A percentile compares a stretch with the other conserved stretches of the same genome.
Conservation (phyloP, 2,888 invertebrate genomes). For the Aquatica leii region DNA sequence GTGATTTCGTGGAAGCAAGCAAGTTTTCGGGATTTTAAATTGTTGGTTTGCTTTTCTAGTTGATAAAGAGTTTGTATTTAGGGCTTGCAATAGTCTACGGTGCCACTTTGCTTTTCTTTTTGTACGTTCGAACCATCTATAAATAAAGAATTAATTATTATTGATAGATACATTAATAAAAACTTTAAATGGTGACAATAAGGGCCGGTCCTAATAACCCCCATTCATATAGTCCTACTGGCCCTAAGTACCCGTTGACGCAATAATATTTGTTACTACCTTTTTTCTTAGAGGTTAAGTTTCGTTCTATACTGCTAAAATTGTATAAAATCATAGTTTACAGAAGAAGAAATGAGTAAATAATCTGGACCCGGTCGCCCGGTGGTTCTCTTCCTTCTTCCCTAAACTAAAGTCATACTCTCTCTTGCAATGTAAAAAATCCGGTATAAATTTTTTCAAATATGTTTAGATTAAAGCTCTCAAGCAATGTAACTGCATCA, state of each 20-base stretch:
- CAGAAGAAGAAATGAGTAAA: neutral
- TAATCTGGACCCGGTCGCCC: neutral
- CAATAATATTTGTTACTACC: neutral
- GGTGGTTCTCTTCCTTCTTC: neutral
- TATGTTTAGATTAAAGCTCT: too few species aligned
- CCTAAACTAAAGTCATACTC: too few species aligned
- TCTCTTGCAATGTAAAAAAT: too few species aligned
- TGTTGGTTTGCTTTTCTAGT: neutral
- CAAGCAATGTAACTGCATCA: too few species aligned
- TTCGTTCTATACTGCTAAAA: neutral
- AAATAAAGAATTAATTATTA: too few species aligned
- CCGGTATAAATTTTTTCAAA: too few species aligned
- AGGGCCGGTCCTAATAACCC: neutral
- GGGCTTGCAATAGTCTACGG: too few species aligned
- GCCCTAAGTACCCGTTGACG: too few species aligned
- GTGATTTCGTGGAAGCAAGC: neutral
- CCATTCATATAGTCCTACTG: neutral
- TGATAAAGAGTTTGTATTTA: neutral
- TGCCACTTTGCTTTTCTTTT: neutral
- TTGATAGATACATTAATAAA: neutral
- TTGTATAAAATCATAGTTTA: neutral
- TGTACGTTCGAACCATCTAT: neutral
- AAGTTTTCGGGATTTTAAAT: neutral
- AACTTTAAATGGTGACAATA: neutral
- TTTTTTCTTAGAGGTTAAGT: too few species aligned